Conservation (phyloP, 2,888 invertebrate species). For the Exocentrus adspersus region DNA sequence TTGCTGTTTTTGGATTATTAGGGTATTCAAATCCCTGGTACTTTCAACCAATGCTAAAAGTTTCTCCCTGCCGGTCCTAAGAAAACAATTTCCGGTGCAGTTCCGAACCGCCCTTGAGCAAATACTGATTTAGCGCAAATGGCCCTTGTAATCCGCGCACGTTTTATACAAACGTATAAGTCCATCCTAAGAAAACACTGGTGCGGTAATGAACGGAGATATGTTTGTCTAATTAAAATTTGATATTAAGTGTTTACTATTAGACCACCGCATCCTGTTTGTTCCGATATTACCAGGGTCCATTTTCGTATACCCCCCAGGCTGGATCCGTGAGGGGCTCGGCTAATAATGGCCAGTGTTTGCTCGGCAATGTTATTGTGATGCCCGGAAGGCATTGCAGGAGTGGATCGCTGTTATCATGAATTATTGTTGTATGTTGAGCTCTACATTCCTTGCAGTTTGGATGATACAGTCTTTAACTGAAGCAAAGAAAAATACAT, state of each 20-base stretch:
- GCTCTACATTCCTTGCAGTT: too few relatives aligned
- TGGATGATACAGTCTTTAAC: too few relatives aligned
- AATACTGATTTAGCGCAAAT: not conserved
- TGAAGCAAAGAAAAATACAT: too few relatives aligned
- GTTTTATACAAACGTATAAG: not conserved
- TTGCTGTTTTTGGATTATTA: conserved; percentile 16
- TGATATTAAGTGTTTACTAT: conserved; percentile 25
- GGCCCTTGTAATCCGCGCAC: not conserved
- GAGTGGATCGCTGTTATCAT: too few relatives aligned
- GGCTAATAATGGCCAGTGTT: too few relatives aligned
- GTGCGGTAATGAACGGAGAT: conserved; percentile 17
- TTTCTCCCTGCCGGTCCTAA: too few relatives aligned
- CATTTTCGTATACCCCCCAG: conserved; percentile 13
- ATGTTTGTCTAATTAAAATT: conserved; percentile 28
- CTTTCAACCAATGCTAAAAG: too few relatives aligned
- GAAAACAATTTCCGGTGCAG: not conserved
- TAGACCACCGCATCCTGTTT: conserved; percentile 14
- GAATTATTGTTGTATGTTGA: too few relatives aligned
- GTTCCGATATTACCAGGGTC: conserved; percentile 20
- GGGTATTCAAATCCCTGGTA: too few relatives aligned
- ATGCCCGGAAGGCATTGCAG: too few relatives aligned
- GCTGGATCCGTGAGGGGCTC: too few relatives aligned
- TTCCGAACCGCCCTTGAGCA: not conserved
- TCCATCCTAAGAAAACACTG: conserved; percentile 23
- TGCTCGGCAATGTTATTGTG: too few relatives aligned